These are phyloP conservation scores for Anolis apletophallus DNA, from an alignment of 2,797 vertebrate genomes.

Conservation along the genomic window DNA sequence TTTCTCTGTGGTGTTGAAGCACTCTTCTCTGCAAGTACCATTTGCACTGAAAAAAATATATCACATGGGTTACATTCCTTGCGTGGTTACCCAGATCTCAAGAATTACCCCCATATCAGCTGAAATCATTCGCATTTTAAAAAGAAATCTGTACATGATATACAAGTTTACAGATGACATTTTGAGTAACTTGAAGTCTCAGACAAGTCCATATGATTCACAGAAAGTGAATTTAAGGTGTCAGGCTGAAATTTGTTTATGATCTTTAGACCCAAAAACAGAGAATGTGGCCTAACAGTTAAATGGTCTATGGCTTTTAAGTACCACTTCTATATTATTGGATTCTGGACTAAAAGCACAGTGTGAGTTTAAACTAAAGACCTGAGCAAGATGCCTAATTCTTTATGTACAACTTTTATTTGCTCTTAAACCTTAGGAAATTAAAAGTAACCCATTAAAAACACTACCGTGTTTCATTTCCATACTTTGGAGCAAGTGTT, in stretches of 20 bases:
- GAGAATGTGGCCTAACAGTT: not conserved
- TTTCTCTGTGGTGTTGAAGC: not conserved
- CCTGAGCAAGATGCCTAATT: not conserved
- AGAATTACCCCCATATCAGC: not conserved
- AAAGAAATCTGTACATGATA: not conserved
- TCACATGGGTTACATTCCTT: not conserved
- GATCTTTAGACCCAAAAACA: not conserved
- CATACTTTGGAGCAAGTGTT: conserved; percentile 35
- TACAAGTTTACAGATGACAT: no score
- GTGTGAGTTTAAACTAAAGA: not conserved
- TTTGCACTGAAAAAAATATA: not conserved
- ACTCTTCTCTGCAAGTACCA: not conserved
- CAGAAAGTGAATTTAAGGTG: no score
- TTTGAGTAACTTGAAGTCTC: no score
- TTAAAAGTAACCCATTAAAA: conserved; percentile 45
- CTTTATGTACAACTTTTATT: conserved; percentile 8
- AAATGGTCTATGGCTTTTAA: not conserved
- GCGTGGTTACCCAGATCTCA: not conserved
- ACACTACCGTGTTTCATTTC: conserved; percentile 29
- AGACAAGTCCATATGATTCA: no score
- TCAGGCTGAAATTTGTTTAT: no score
- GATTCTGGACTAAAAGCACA: not conserved
- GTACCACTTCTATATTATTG: not conserved
- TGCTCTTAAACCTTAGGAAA: conserved; percentile 20
- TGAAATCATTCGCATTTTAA: not conserved